Conservation (phyloP, 2,888 invertebrate genomes). For the Drosophila borborema region DNA sequence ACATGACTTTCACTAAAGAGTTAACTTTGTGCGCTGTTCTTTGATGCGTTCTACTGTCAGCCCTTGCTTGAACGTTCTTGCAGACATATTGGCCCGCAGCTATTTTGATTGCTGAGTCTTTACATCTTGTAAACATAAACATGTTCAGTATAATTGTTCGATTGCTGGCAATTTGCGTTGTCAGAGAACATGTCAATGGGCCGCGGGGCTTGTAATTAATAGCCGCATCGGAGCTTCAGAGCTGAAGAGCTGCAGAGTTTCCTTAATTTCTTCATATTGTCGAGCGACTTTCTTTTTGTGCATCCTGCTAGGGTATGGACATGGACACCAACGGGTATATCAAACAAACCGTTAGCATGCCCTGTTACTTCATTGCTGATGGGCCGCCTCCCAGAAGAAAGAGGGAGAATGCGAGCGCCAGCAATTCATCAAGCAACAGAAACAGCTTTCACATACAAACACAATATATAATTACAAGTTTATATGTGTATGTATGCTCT, state of each 20-base stretch:
- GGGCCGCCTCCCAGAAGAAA: constrained; percentile 12
- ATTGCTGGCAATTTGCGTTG: constrained; percentile 57
- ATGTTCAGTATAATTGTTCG: constrained; percentile 63
- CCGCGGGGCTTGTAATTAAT: constrained; percentile 66
- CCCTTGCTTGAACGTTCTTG: neutral
- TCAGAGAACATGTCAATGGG: constrained; percentile 68
- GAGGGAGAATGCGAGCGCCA: constrained; percentile 30
- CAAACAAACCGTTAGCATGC: constrained; percentile 76
- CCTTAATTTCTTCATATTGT: constrained; percentile 73
- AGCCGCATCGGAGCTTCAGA: constrained; percentile 13
- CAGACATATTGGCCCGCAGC: constrained; percentile 63
- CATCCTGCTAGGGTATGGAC: constrained; percentile 12
- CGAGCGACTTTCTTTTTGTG: constrained; percentile 65
- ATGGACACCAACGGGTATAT: constrained; percentile 51
- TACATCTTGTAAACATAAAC: constrained; percentile 78
- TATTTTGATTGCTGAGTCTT: constrained; percentile 62
- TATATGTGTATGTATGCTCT: neutral
- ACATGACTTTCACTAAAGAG: constrained; percentile 1
- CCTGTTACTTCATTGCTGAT: constrained; percentile 46
- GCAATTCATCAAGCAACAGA: constrained; percentile 43
- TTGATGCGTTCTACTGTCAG: constrained; percentile 1
- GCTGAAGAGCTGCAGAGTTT: constrained; percentile 17
- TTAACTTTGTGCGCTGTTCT: neutral
- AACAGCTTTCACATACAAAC: constrained; percentile 50
- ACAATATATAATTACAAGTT: constrained; percentile 23